Percentiles rank a stretch among this genome's conserved stretches.
These are phyloP conservation scores for Syngnathus floridae DNA, from an alignment of 2,113 vertebrate species.

Conservation along the genomic window DNA sequence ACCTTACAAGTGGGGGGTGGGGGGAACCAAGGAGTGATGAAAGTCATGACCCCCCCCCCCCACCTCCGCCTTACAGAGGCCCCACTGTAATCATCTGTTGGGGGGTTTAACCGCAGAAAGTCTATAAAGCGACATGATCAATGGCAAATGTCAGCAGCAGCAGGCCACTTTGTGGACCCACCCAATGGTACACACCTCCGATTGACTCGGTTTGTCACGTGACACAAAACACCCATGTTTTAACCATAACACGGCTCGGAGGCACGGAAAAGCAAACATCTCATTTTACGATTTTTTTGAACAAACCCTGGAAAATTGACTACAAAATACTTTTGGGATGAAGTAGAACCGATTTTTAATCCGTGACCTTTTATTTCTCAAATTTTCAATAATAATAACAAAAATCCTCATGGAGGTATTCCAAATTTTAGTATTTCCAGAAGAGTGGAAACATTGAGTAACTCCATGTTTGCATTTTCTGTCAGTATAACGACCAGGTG, in stretches of 20 bases:
- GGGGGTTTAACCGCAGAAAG: slow-evolving; percentile 43
- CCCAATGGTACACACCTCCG: not conserved
- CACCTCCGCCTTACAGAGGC: slow-evolving; percentile 9
- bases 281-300: not conserved
- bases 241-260: not conserved
- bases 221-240: not conserved
- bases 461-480: not conserved
- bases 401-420: not conserved
- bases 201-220: not conserved
- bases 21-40: slow-evolving; percentile 39
- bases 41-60: slow-evolving; percentile 33
- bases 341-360: not conserved
- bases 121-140: slow-evolving; percentile 48
- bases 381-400: not conserved
- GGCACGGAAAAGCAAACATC: no score
- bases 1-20: not conserved
- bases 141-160: slow-evolving; percentile 44
- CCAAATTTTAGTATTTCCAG: not conserved
- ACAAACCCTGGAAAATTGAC: not conserved
- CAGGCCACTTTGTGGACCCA: slow-evolving; percentile 22
- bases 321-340: not conserved
- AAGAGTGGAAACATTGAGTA: not conserved
- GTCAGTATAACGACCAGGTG: not conserved
- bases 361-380: not conserved
- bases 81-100: slow-evolving; percentile 47